Evolutionary conservation across 2,888 invertebrate species (phyloP).

Genomic region (Drosophila birchii): DNA sequence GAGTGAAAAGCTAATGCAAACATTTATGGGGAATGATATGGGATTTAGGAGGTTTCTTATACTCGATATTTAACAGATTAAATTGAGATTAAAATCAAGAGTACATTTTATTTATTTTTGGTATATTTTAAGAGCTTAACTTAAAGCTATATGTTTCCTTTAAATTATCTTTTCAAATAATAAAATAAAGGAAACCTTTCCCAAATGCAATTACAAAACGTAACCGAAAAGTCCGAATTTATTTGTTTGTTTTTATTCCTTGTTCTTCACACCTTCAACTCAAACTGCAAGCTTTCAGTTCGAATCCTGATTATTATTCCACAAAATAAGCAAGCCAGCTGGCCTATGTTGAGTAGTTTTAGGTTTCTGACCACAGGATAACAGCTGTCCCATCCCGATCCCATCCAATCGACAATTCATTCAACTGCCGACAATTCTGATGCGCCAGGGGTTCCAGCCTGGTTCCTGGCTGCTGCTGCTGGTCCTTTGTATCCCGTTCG

Average conservation of each 20-base stretch:
- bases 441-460: constrained; percentile 12
- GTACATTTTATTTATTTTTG: background rate
- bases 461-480: constrained; percentile 1
- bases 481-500: constrained; percentile 27
- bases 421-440: constrained; percentile 40
- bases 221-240: background rate
- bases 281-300: constrained; percentile 38
- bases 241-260: constrained; percentile 1
- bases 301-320: constrained; percentile 33
- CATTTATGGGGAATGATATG: background rate
- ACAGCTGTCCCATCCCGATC: constrained; percentile 25
- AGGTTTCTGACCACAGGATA: constrained; percentile 23
- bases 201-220: constrained; percentile 12
- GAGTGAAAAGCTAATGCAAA: constrained; percentile 7
- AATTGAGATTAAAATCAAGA: background rate
- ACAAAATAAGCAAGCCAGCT: constrained; percentile 25
- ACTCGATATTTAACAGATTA: too few relatives aligned
- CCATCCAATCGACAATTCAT: constrained; percentile 35
- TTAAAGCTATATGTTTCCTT: background rate
- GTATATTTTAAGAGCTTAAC: background rate
- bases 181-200: background rate
- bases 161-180: background rate
- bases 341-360: constrained; percentile 29
- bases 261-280: background rate
- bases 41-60: background rate